These are phyloP conservation scores for Xylota sylvarum DNA, from an alignment of 2,888 invertebrate species.

Conservation along the genomic window DNA sequence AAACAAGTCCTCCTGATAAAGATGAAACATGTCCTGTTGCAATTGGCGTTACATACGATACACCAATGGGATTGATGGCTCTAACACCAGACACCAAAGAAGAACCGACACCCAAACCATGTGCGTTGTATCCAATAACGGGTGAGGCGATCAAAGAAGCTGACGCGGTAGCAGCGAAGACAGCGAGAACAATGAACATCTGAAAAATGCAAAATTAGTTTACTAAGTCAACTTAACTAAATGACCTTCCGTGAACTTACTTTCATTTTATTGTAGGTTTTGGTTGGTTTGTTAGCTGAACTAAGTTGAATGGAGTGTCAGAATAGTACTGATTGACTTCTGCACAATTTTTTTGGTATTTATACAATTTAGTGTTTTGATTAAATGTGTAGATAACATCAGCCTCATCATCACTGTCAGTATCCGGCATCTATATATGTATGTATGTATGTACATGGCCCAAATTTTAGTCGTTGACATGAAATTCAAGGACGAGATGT, in stretches of 20 bases:
- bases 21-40: conserved; percentile 7
- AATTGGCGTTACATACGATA: conserved; percentile 11
- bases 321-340: conserved; percentile 30
- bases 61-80: conserved; percentile 5
- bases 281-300: background rate
- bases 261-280: conserved; percentile 32
- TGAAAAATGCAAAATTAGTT: conserved; percentile 7
- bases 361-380: conserved; percentile 31
- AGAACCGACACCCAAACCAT: conserved; percentile 25
- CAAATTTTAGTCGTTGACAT: too few relatives aligned
- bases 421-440: background rate
- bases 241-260: conserved; percentile 28
- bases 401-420: background rate
- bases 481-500: too few relatives aligned
- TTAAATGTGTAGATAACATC: conserved; percentile 1
- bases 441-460: too few relatives aligned
- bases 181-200: conserved; percentile 43
- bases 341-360: background rate
- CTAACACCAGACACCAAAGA: conserved; percentile 11
- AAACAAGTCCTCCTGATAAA: conserved; percentile 6
- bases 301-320: conserved; percentile 29
- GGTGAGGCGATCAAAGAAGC: conserved; percentile 31
- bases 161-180: conserved; percentile 43
- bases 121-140: conserved; percentile 2
- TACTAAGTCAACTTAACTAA: background rate